phyloP scores from a whole-genome alignment of 2,888 invertebrate genomes.

The Tryphoninae sp. region DNA sequence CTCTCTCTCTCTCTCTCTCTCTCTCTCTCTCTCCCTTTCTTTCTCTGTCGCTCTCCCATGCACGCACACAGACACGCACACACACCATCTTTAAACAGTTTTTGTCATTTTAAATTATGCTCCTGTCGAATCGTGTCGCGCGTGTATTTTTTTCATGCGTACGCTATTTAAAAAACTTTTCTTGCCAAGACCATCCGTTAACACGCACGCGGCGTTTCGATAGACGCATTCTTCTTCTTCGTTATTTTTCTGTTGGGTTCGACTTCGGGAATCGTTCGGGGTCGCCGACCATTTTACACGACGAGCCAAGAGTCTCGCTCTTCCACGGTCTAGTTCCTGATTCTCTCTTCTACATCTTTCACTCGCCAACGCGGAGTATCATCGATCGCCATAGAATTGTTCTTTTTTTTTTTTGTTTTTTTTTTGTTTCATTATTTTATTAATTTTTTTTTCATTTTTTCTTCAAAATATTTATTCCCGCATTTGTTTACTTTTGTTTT shows the following conservation, averaged over 20 bases:
- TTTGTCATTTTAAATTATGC: not conserved
- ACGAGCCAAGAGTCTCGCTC: not conserved
- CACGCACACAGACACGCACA: too few relatives aligned
- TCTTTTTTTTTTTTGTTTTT: not conserved
- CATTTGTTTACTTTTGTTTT: slow-evolving; percentile 12
- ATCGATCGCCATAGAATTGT: slow-evolving; percentile 16
- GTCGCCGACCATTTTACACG: slow-evolving; percentile 33
- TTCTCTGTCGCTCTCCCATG: slow-evolving; percentile 8
- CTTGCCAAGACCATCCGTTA: too few relatives aligned
- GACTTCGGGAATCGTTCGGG: slow-evolving; percentile 28
- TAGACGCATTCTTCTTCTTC: too few relatives aligned
- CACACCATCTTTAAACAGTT: not conserved
- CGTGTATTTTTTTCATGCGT: too few relatives aligned
- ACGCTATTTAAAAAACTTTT: too few relatives aligned
- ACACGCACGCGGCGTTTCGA: too few relatives aligned
- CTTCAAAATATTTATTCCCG: slow-evolving; percentile 22
- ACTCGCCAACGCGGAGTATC: slow-evolving; percentile 28
- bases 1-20: slow-evolving; percentile 30
- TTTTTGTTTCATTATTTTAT: slow-evolving; percentile 16
- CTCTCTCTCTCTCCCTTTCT: slow-evolving; percentile 30
- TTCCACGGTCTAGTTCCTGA: not conserved
- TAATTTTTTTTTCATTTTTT: slow-evolving; percentile 6
- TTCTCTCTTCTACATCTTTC: slow-evolving; percentile 27
- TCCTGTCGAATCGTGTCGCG: too few relatives aligned
- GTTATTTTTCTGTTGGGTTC: too few relatives aligned